Evolutionary conservation across 2,888 invertebrate genomes (phyloP), one percentile per base, ranked within the genome.

Genomic region (Mythimna lalbum): DNA sequence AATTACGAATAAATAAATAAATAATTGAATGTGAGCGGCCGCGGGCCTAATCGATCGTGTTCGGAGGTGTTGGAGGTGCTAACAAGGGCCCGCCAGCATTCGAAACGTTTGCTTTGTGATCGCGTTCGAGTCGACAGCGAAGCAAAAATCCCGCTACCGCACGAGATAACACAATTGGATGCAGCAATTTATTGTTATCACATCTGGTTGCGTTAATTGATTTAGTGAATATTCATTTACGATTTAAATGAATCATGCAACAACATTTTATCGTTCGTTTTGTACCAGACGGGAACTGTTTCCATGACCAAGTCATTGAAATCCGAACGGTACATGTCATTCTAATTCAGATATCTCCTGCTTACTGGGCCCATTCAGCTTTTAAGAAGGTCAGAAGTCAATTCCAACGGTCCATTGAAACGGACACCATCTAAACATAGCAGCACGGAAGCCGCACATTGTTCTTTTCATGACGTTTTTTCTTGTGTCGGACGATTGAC

Each of bases 1-100:
- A 96, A 96, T 96, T 96, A 96, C 96, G 96, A 96, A 96, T 96
- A 96, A 96, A 96, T 96, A 96, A 96, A 96, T 95, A 96, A 95
- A 95, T 96, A 96, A 96, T 96, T 96, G 96, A 96, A 96, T 94
- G 95, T 94, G 94, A 94, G 93, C 92, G 93, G 95, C 95, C 95
- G 92, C 92, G 93, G 95, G 95, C 94, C 90, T 94, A 95, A 95
- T 94, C 94, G 95, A 94, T 94, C 94, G 90, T 87, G 87, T 89
- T 84, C 85, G 74, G 76, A 90, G 89, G 90, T 90, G 91, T 91
- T 86, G 85, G 90, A 95, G 94, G 95, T 95, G 95, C 92, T 95
- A 96, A 95, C 95, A 95, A 95, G 96, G 89, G 86, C 89, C 90
- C 86, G 83, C 82, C 82, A 85, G 84, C 82, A 78, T 69, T 73